Evolutionary conservation across 1,140 invertebrate genomes (phyloP).

Genomic region (Drosophila orosa): DNA sequence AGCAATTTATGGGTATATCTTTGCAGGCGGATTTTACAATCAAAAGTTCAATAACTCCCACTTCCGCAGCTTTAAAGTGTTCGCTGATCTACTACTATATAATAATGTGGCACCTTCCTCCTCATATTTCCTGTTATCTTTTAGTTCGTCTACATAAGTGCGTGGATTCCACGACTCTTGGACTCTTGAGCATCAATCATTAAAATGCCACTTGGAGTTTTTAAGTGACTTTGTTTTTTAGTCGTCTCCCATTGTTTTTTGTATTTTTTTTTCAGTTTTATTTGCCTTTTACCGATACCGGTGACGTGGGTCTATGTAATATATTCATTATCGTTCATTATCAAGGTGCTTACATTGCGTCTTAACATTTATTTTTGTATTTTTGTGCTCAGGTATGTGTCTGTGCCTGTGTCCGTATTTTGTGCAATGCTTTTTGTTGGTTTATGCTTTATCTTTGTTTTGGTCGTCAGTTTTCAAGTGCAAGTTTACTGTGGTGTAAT

Average conservation of each 20-base stretch:
- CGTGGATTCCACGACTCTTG: slow-evolving; percentile 11
- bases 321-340: slow-evolving; percentile 64
- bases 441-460: slow-evolving; percentile 13
- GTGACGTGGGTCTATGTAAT: slow-evolving; percentile 48
- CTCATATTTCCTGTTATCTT: slow-evolving; percentile 7
- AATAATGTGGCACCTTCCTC: slow-evolving; percentile 8
- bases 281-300: slow-evolving; percentile 9
- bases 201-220: slow-evolving; percentile 13
- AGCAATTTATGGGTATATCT: slow-evolving; percentile 5
- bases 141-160: slow-evolving; percentile 5
- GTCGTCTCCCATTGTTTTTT: slow-evolving; percentile 11
- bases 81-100: slow-evolving; percentile 5
- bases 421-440: slow-evolving; percentile 31
- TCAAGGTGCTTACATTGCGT: slow-evolving; percentile 61
- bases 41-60: slow-evolving; percentile 13
- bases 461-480: slow-evolving; percentile 47
- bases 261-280: neutral
- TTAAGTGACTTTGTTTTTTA: slow-evolving; percentile 15
- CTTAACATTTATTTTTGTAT: slow-evolving; percentile 31
- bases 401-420: slow-evolving; percentile 2
- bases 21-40: neutral
- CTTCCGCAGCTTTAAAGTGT: slow-evolving; percentile 11
- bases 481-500: slow-evolving; percentile 38
- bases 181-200: slow-evolving; percentile 18
- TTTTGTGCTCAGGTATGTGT: slow-evolving; percentile 1